Conservation (phyloP, 2,113 vertebrate genomes). For the Ailuropoda melanoleuca region DNA sequence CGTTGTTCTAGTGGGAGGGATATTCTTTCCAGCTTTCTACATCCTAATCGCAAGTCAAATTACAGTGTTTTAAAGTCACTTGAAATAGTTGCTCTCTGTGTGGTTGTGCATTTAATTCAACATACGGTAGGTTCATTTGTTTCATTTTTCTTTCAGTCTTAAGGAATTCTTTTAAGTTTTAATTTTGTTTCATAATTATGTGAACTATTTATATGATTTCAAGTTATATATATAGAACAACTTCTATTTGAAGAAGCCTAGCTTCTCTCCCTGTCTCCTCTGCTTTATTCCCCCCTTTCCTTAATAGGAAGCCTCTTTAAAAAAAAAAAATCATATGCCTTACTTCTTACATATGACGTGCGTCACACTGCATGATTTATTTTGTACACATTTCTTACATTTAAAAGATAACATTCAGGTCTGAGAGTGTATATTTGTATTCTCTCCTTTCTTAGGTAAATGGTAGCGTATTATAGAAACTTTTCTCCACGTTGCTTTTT, state of each 20-base stretch:
- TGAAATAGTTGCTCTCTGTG: slow-evolving; percentile 7
- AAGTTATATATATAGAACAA: neutral
- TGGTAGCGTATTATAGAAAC: neutral
- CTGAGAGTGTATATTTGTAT: neutral
- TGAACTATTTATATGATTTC: neutral
- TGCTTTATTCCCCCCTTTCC: neutral
- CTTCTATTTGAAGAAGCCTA: neutral
- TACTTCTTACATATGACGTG: neutral
- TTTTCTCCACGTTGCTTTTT: neutral
- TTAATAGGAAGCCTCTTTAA: neutral
- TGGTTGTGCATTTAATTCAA: slow-evolving; percentile 30
- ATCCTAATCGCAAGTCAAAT: neutral
- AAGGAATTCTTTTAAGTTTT: slow-evolving; percentile 8
- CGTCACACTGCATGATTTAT: neutral
- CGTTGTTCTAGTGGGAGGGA: neutral
- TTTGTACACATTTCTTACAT: neutral
- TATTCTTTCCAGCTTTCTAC: neutral
- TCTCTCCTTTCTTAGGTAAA: neutral
- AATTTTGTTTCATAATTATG: slow-evolving; percentile 17
- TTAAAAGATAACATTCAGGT: neutral
- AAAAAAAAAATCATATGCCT: neutral
- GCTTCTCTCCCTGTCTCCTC: neutral
- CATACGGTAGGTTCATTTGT: neutral
- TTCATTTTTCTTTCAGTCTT: slow-evolving; percentile 1
- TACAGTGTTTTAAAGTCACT: neutral